Conservation (phyloP, 2,113 vertebrate species). For the Gymnorhina tibicen region DNA sequence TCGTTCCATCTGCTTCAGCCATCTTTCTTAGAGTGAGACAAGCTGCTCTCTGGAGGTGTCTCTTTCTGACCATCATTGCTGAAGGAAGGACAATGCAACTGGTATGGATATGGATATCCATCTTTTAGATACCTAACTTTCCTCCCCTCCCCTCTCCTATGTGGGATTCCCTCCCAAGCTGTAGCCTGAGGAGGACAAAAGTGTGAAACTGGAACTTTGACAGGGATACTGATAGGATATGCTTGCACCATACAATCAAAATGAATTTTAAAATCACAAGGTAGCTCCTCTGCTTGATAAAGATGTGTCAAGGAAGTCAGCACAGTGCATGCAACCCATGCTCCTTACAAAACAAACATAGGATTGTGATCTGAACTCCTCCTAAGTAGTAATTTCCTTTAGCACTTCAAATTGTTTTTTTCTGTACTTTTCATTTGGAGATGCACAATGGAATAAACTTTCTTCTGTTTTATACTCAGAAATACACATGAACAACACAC, state of each 20-base stretch:
- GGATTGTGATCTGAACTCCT: background rate
- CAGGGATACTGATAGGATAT: background rate
- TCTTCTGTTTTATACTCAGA: background rate
- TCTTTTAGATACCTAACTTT: background rate
- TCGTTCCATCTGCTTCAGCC: background rate
- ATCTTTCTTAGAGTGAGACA: background rate
- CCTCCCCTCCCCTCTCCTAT: background rate
- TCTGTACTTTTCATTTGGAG: background rate
- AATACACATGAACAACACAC: background rate
- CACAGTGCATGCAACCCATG: rapidly evolving
- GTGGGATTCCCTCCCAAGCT: background rate
- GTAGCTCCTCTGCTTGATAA: background rate
- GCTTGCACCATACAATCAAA: background rate
- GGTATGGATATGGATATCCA: background rate
- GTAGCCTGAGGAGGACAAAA: background rate
- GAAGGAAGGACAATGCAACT: background rate
- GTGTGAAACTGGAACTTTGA: background rate
- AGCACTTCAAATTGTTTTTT: background rate
- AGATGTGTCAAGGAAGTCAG: background rate
- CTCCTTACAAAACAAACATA: background rate
- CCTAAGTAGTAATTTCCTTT: background rate
- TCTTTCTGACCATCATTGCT: background rate
- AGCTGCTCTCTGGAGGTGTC: background rate
- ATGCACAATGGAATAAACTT: background rate
- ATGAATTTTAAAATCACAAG: background rate